Conservation (phyloP, 2,797 vertebrate genomes). For the Amniataba percoides region DNA sequence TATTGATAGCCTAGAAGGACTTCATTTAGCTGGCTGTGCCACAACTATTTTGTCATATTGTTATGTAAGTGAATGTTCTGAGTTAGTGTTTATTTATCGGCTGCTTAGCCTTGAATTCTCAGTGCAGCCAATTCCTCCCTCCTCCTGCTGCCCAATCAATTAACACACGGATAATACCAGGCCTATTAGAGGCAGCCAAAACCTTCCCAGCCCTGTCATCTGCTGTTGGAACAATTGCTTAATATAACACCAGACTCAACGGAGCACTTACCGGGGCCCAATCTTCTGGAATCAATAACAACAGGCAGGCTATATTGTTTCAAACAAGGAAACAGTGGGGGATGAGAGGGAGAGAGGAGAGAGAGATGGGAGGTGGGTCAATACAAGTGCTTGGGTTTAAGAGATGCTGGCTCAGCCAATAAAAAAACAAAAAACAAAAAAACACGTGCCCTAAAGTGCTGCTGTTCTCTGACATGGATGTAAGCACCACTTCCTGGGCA, state of each 20-base stretch:
- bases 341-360: conserved; percentile 65
- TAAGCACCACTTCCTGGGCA: conserved; percentile 74
- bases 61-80: conserved; percentile 13
- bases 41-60: conserved; percentile 12
- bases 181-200: conserved; percentile 87
- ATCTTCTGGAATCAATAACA: conserved; percentile 90
- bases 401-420: conserved; percentile 77
- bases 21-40: conserved; percentile 28
- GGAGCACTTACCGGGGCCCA: conserved; percentile 87
- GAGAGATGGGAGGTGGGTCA: conserved; percentile 74
- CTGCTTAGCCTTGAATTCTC: conserved; percentile 56
- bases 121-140: conserved; percentile 52
- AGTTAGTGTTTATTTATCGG: conserved; percentile 54
- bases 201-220: conserved; percentile 90
- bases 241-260: conserved; percentile 90
- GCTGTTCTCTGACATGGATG: conserved; percentile 76
- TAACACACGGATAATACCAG: conserved; percentile 89
- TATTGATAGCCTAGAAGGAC: conserved; percentile 3
- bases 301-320: conserved; percentile 85
- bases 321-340: conserved; percentile 84
- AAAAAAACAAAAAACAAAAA: conserved; percentile 75
- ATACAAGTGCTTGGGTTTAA: conserved; percentile 78
- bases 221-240: conserved; percentile 91
- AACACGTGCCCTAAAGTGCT: conserved; percentile 73
- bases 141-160: conserved; percentile 89